Evolutionary conservation across 2,888 invertebrate genomes (phyloP).

Genomic region (Metacarcinus magister): DNA sequence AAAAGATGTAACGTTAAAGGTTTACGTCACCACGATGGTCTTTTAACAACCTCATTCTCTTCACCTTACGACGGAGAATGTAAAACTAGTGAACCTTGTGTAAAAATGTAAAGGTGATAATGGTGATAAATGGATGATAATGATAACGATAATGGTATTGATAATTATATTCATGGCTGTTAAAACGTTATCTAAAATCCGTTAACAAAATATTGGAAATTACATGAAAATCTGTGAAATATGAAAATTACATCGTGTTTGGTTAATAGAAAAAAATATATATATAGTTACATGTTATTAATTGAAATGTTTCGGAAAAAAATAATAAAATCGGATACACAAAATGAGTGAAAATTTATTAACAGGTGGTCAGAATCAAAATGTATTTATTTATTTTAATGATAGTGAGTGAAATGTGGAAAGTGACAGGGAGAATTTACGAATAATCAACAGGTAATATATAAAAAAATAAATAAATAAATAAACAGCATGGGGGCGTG

Average conservation of each 20-base stretch:
- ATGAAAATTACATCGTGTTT: neutral
- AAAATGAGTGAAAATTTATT: neutral
- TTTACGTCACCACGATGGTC: neutral
- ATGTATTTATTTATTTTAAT: neutral
- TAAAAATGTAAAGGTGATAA: too few relatives aligned
- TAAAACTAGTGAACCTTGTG: too few relatives aligned
- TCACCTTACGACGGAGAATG: too few relatives aligned
- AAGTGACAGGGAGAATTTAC: neutral
- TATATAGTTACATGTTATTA: neutral
- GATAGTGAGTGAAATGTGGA: neutral
- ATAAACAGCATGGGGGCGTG: too few relatives aligned
- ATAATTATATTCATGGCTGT: too few relatives aligned
- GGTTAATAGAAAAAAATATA: neutral
- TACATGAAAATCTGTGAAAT: too few relatives aligned
- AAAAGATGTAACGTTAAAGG: neutral
- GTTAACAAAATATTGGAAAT: too few relatives aligned
- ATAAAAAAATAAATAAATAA: too few relatives aligned
- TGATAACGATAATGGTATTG: too few relatives aligned
- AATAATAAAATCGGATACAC: neutral
- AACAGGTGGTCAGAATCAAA: neutral
- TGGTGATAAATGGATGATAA: too few relatives aligned
- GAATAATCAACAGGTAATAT: neutral
- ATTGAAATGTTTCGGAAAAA: neutral
- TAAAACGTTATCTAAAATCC: too few relatives aligned
- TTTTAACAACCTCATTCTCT: too few relatives aligned